Evolutionary conservation across 2,113 vertebrate genomes (phyloP), one percentile per base, ranked within the genome.

Genomic region (Gymnobelideus leadbeateri): DNA sequence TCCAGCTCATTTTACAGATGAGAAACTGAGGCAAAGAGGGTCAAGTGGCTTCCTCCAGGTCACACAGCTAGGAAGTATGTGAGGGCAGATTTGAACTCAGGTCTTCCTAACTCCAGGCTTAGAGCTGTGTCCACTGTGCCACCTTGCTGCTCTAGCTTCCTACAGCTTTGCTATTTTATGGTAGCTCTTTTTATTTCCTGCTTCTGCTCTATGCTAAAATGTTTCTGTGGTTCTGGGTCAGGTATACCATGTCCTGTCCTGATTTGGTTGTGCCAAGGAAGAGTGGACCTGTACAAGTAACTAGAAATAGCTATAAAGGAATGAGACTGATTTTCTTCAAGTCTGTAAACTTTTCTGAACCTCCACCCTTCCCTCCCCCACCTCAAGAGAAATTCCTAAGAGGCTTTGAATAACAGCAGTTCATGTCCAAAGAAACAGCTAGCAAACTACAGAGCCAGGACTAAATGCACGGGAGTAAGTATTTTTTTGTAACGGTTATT

Each of bases 241-340:
- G 68, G n/a, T 43, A 84, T 8, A 43, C 0, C 2, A 43, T 16
- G 14, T 19, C 31, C 37, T 77, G 5, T n/a, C 11, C 12, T 77
- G 37, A 77, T 77, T 77, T 77, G 23, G 14, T n/a, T n/a, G 31
- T 68, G 3, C 31, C 37, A 77, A 31, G 12, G 14, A 77, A 77
- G 61, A 7, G 31, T 77, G 14, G 31, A n/a, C 3, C 61, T n/a
- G 37, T n/a, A 77, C 12, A 77, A 77, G 31, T 37, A n/a, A 91
- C 24, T 95, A 95, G n/a, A 50, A 57, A 21, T 95, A 46, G 46
- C 9, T 94, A 92, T 51, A 94, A 95, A 94, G 94, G 51, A 94
- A 95, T 77, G 24, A 5, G 91, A 77, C 0, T 89, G 24, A 68
- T 55, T 43, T 94, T 51, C 61, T 89, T 77, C 61, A 91, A 50